Base-by-base conservation (phyloP, 2,113 vertebrate species). In the Hippocampus guttulatus region DNA sequence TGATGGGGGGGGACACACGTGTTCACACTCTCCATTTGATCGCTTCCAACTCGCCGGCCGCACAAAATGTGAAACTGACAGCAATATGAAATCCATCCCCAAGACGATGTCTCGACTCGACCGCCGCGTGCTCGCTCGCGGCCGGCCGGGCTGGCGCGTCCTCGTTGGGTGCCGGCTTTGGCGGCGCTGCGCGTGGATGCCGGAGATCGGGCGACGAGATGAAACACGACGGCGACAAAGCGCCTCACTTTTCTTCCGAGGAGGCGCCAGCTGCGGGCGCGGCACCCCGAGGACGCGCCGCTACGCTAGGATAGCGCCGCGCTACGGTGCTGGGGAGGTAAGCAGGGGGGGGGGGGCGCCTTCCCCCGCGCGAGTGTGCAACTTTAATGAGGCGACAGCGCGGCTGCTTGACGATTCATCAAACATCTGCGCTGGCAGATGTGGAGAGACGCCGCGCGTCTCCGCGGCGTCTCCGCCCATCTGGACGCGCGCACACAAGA, bases 391-490 rank as follows among this genome's bases (percentile, higher is more conserved):
- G 88, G 87, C 91, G 86, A 91, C 91, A 90, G 90, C 91, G 77
- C 87, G 88, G 88, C 81, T 85, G 89, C 85, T 90, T 86, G 87
- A 75, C 88, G 90, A 93, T 92, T 93, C 91, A 92, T 92, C 91
- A 91, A 89, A 82, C 93, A 94, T 92, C 92, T 94, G 93, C 89
- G 82, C 84, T 68, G 85, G 79, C 93, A 94, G 92, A 93, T 94
- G 93, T 92, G 93, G 86, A 86, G 88, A 87, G 90, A 80, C 83
- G 90, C 91, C 92, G 82, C 90, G 93, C 25, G 25, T 27, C 25
- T n/a, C n/a, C 91, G 91, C 92, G 91, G 91, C 92, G 92, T 91
- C 81, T 90, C 91, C 91, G 88, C 90, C 92, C 92, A 92, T 93
- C 92, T 93, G 92, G 92, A 93, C 71, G 89, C 86, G 73, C 75